Base-by-base conservation (phyloP, 2,113 vertebrate genomes). In the Mohoua ochrocephala region DNA sequence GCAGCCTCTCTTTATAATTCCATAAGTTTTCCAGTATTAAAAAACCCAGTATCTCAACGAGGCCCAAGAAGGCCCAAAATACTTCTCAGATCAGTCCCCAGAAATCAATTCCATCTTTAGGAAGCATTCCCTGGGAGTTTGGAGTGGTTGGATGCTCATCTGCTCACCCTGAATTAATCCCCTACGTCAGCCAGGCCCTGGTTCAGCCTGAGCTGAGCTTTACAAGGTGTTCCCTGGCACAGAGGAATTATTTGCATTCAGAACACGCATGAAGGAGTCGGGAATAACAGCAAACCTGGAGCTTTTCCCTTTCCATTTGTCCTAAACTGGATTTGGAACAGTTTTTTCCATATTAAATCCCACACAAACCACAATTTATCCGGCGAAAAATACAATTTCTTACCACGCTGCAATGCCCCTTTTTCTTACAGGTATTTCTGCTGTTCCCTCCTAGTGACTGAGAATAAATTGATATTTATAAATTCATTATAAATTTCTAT, bases 181-280 rank as follows among this genome's bases (percentile, higher is more conserved):
- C 11, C 8, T 1, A 7, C 2, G 0, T 22, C 77, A 44, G 53
- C 6, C 35, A 30, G 76, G 53, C 12, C 69, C 52, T 1, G 13
- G 16, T 2, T 6, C 1, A 21, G 17, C 3, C 11, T 10, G 24
- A 94, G 64, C 1, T 42, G 30, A 60, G 74, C 60, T 21, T 53
- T 28, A 6, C 54, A 2, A 53, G 37, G 63, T 16, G n/a, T 44
- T 64, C 59, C 65, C 64, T 57, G 41, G 22, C 74, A n/a, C 35
- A 15, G 45, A 9, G 18, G 23, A 33, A 10, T 17, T 16, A 37
- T 41, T 22, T 45, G 15, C 47, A 7, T 12, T 39, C 61, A 56
- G 39, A 39, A 54, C 39, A 37, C 1, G 2, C 71, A 33, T 6
- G 53, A 75, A 69, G 50, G 33, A 15, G 22, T 16, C 39, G 31